These are phyloP conservation scores for Drosophila nasuta DNA, from an alignment of 1,140 invertebrate genomes.

Conservation along the genomic window DNA sequence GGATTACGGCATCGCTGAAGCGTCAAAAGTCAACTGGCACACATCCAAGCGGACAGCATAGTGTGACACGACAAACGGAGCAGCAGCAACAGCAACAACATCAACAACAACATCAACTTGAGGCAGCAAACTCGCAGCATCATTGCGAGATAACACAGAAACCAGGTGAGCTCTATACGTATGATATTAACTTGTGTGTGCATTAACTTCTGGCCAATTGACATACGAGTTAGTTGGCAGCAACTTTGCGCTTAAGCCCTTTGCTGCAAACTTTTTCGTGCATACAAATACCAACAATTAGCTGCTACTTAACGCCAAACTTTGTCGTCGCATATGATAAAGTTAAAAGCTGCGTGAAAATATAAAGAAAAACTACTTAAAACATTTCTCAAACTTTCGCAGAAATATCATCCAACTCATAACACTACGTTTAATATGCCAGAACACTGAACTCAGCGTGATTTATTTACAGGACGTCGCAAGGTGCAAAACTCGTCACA, in stretches of 20 bases:
- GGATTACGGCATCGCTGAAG: constrained; percentile 63
- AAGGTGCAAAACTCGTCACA: constrained; percentile 86
- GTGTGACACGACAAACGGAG: constrained; percentile 50
- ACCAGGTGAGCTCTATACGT: constrained; percentile 57
- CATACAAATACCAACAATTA: constrained; percentile 56
- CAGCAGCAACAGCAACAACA: constrained; percentile 53
- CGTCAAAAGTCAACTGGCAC: constrained; percentile 71
- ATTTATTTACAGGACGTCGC: constrained; percentile 60
- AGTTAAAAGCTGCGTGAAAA: constrained; percentile 39
- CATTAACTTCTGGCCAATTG: constrained; percentile 40
- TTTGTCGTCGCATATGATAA: constrained; percentile 24
- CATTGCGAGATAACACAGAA: constrained; percentile 71
- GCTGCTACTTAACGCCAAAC: constrained; percentile 23
- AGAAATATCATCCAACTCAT: neutral
- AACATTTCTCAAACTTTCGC: constrained; percentile 6
- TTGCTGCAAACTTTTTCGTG: constrained; percentile 27
- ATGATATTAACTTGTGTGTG: neutral
- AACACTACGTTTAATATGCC: no score
- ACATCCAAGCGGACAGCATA: constrained; percentile 73
- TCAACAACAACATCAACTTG: constrained; percentile 21
- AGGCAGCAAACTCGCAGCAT: constrained; percentile 54
- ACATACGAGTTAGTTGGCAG: neutral
- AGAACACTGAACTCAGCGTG: constrained; percentile 14
- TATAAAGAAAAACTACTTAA: constrained; percentile 45
- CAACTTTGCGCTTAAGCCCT: neutral